Conservation (phyloP, 2,888 invertebrate genomes). For the Carterocephalus palaemon region DNA sequence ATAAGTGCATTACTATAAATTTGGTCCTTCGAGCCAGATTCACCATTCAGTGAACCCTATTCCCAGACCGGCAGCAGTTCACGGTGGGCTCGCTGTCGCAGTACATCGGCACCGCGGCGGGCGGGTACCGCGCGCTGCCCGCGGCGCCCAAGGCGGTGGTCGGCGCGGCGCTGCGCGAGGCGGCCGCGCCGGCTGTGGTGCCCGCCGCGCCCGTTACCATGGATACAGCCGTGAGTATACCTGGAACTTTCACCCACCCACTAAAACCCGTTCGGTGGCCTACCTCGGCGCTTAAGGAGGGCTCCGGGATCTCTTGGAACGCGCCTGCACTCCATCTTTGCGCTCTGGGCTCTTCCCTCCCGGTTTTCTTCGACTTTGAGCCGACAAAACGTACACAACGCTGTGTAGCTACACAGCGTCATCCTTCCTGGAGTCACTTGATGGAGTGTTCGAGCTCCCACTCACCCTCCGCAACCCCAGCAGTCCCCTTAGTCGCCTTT, state of each 20-base stretch:
- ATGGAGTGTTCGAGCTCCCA: no score
- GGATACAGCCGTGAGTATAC: neutral
- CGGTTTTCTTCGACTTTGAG: no score
- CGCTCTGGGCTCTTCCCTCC: no score
- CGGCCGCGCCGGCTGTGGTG: conserved; percentile 32
- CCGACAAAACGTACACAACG: no score
- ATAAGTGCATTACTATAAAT: no score
- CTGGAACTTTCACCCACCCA: neutral
- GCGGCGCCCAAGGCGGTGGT: conserved; percentile 87
- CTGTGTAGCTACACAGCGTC: no score
- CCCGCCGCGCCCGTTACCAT: conserved; percentile 3
- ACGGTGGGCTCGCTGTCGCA: conserved; percentile 97
- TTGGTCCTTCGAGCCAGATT: no score
- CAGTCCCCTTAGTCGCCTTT: no score
- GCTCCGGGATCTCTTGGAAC: neutral
- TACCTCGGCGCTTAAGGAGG: no score
- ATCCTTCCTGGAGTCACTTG: no score
- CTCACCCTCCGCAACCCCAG: no score
- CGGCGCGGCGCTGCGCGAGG: conserved; percentile 86
- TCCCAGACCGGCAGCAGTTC: conserved; percentile 87
- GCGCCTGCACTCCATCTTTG: neutral
- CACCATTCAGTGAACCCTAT: neutral
- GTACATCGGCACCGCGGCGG: conserved; percentile 91
- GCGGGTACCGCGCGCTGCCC: conserved; percentile 94
- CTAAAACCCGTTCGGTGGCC: no score